Base-by-base conservation (phyloP, 2,888 invertebrate species). In the Agriotes lineatus region DNA sequence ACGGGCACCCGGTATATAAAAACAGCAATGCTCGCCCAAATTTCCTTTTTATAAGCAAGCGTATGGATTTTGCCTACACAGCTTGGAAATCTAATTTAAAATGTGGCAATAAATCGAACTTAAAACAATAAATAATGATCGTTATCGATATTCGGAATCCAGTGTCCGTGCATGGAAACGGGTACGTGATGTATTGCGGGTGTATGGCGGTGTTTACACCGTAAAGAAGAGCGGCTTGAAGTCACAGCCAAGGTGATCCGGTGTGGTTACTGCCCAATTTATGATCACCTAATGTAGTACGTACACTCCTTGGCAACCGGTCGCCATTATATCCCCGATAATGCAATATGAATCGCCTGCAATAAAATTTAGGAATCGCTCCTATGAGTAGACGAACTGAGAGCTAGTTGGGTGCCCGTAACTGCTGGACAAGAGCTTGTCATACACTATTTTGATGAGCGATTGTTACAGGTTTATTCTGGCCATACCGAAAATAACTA, bases 201-300 rank as follows among this genome's bases (percentile, higher is more conserved):
- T 67, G 66, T 63, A 70, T 70, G 67, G 70, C 67, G 67, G 70
- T 63, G 59, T 70, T 70, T 70, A 66, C 62, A 37, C 42, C 66
- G 50, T 57, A 67, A 70, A 66, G 67, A 60, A 60, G 64, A 58
- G 65, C 65, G 65, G 65, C 58, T 57, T 64, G 56, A 59, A 67
- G 64, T 66, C 68, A 69, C 67, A 71, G 69, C 69, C 73, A 74
- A 74, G 74, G 74, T 74, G 72, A 73, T 72, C 72, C 71, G 57
- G 72, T 74, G 63, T 69, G 71, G 72, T 70, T 69, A 67, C 70
- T 69, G 67, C 71, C 72, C 70, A 72, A 74, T 76, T 76, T 75
- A 74, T 70, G 75, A 73, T 73, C 67, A 65, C 72, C 72, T 76
- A 72, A 65, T 66, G 72, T 25, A 25, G 72, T 60, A 67, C 56